Base-by-base conservation (phyloP, 1,140 invertebrate species). In the Lasioglossum baleicum region DNA sequence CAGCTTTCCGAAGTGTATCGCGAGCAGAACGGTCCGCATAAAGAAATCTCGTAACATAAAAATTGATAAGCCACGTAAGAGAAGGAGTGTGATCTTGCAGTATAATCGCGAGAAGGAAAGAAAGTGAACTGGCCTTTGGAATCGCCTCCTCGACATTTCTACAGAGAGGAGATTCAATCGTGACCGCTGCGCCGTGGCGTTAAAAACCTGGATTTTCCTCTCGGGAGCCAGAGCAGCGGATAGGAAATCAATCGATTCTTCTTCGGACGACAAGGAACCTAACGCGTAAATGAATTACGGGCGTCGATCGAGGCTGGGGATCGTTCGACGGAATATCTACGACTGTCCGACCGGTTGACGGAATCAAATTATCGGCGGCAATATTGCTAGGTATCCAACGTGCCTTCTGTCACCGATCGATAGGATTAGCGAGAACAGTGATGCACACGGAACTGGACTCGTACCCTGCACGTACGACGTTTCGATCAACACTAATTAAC, bases 321-420 rank as follows among this genome's bases (percentile, higher is more conserved):
- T 22, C 15, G 17, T 35, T 2, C 22, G 56, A 26, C 7, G 56
- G 26, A 70, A 61, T 60, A 68, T 75, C 73, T 26, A 35, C 15
- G 35, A 44, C 53, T 69, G 75, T 76, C 66, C 66, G 69, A 60
- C 56, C 60, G 44, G 11, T 70, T 56, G 20, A 61, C 13, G 56
- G 31, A 76, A 76, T 70, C 75, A 48, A 76, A 76, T 76, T 76
- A 76, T 70, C 66, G 26, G 13, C 2, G 40, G 66, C 26, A 69
- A 76, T 35, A 35, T 70, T 20, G 74, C 40, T n/a, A 48, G 11
- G 53, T 69, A 69, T 76, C 65, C 44, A 48, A 61, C 66, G 66
- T 61, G 66, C 66, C 75, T 76, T 76, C 58, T 61, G 75, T 76
- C 44, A 20, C 56, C 22, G 65, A 76, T 76, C 74, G 75, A 76